Conservation (phyloP, 2,888 invertebrate genomes). For the Nomada flava region DNA sequence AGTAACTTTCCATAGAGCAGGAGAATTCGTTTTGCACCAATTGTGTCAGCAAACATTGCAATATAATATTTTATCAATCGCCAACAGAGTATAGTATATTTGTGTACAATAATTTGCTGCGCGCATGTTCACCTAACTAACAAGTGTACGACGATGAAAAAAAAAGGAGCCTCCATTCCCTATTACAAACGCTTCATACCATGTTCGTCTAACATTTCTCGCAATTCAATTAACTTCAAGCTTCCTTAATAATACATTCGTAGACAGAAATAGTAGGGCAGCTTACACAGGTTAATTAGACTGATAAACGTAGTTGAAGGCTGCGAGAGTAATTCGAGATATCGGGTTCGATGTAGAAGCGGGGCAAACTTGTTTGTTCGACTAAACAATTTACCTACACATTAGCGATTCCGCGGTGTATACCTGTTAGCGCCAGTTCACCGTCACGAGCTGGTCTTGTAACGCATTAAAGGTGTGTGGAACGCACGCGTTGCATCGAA, state of each 20-base stretch:
- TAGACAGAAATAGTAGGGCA: not conserved
- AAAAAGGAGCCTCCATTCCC: not conserved
- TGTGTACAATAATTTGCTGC: too few relatives aligned
- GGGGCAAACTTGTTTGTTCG: slow-evolving; percentile 36
- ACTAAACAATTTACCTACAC: slow-evolving; percentile 41
- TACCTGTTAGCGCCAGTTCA: slow-evolving; percentile 46
- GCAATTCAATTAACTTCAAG: not conserved
- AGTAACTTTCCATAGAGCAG: too few relatives aligned
- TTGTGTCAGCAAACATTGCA: too few relatives aligned
- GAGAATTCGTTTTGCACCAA: too few relatives aligned
- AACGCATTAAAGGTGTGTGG: slow-evolving; percentile 36
- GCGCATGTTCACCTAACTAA: not conserved
- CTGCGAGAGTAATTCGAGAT: not conserved
- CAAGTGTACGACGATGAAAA: not conserved
- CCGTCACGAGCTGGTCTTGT: slow-evolving; percentile 45
- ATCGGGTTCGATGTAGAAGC: not conserved
- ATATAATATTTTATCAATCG: too few relatives aligned
- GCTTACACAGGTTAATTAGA: slow-evolving; percentile 6
- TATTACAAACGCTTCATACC: not conserved
- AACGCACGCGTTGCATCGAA: slow-evolving; percentile 13
- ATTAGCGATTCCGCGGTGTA: slow-evolving; percentile 46
- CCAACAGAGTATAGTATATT: too few relatives aligned
- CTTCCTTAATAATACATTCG: slow-evolving; percentile 3
- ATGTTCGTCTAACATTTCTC: not conserved
- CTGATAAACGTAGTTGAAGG: slow-evolving; percentile 8